Evolutionary conservation across 2,797 vertebrate genomes (phyloP).

Genomic region (Sebastolobus alascanus): DNA sequence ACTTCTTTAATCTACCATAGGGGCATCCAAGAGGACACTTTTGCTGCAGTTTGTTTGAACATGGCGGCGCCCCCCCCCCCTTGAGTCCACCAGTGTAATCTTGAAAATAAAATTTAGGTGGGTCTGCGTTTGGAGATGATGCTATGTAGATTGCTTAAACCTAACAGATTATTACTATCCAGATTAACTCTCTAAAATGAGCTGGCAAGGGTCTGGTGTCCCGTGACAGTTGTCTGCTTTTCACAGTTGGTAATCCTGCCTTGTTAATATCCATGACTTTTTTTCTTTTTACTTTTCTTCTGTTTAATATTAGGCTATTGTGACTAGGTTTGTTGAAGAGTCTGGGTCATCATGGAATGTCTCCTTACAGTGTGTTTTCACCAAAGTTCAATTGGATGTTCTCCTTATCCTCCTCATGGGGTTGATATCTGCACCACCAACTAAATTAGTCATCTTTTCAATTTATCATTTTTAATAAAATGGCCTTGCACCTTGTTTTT

Average conservation of each 20-base stretch:
- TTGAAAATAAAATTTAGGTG: not conserved
- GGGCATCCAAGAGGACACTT: too few species aligned
- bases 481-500: not conserved
- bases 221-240: not conserved
- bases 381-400: not conserved
- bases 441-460: not conserved
- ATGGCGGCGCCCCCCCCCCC: too few species aligned
- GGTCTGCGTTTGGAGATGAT: not conserved
- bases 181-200: not conserved
- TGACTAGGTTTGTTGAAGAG: too few species aligned
- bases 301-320: too few species aligned
- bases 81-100: not conserved
- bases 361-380: conserved; percentile 2
- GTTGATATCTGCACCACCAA: conserved; percentile 7
- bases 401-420: not conserved
- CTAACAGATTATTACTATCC: not conserved
- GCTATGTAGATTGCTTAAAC: not conserved
- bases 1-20: too few species aligned
- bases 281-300: too few species aligned
- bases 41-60: too few species aligned
- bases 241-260: not conserved
- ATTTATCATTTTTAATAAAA: conserved; percentile 1
- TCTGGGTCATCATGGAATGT: not conserved
- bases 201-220: too few species aligned
- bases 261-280: too few species aligned